Base-by-base conservation (phyloP, 1,140 invertebrate species). In the Pseudomyrmex pallidus region DNA sequence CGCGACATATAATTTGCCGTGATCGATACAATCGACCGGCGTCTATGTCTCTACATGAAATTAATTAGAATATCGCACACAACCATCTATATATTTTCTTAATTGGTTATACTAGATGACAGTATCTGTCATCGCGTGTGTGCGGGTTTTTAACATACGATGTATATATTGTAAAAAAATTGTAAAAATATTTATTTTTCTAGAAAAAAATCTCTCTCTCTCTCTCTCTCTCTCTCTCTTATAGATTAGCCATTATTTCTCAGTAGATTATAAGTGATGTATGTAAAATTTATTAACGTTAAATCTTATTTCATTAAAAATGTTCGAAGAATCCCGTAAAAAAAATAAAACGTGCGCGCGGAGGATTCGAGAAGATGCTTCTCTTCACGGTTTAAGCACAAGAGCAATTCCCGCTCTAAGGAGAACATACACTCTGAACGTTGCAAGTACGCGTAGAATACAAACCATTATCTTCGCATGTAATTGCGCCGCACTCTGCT, bases 401-500 rank as follows among this genome's bases (percentile, higher is more conserved):
- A 64, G 66, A 61, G 20, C 10, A 61, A 66, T 67, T 56, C 35
- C 5, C 35, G 59, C 7, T 13, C 9, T 17, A 17, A 35, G 1
- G 48, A 54, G 22, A n/a, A 46, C 46, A 35, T 56, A 15, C 50
- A 9, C 57, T n/a, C 50, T 15, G 54, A 70, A 72, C 20, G 8
- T 35, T 59, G 9, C 48, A 52, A 66, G 50, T 68, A 25, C 20
- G 35, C 13, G 76, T 20, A 20, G 44, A 80, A 80, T 70, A 70
- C 76, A 54, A 80, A 80, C 76, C 76, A 80, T 80, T 80, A 80
- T 70, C 66, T 22, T 20, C 22, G 54, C 9, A 50, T 15, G 76
- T 80, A 72, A 80, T 80, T 72, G 54, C 64, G 50, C 76, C 59
- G 54, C 54, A 80, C 76, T 80, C 57, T 20, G 46, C 66, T 70